Conservation (phyloP, 2,113 vertebrate genomes). For the Smithornis capensis region DNA sequence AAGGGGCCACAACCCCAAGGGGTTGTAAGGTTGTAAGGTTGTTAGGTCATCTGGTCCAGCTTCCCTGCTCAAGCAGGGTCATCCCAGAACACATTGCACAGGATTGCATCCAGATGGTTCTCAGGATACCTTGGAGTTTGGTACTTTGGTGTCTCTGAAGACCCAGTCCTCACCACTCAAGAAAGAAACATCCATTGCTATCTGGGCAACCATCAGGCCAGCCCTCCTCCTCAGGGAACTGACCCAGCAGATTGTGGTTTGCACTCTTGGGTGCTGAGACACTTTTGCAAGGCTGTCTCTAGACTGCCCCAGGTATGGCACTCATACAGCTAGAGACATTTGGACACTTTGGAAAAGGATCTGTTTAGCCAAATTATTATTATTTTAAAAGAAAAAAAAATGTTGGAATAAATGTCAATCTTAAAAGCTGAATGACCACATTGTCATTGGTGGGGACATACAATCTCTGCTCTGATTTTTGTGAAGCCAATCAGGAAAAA, state of each 20-base stretch:
- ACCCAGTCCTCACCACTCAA: rapidly evolving
- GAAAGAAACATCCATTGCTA: rapidly evolving
- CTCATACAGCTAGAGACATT: background rate
- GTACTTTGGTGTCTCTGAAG: background rate
- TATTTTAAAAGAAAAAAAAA: background rate
- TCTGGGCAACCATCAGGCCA: rapidly evolving
- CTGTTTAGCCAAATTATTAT: background rate
- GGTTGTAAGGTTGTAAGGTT: no score
- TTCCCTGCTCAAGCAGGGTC: no score
- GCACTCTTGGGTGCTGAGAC: background rate
- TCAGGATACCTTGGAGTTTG: background rate
- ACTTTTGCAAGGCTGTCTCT: no score
- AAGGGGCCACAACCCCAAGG: background rate
- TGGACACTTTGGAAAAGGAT: background rate
- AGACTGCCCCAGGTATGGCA: rapidly evolving
- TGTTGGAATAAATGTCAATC: background rate
- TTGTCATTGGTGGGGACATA: no score
- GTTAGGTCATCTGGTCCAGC: no score
- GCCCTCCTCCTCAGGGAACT: background rate
- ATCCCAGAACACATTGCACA: background rate
- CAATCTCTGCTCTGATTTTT: background rate
- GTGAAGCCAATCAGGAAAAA: background rate
- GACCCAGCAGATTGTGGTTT: background rate
- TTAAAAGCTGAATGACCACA: background rate
- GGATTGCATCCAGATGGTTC: no score